Percentiles rank a stretch among this genome's conserved stretches.
These are phyloP conservation scores for Patiria pectinifera DNA, from an alignment of 53 echinoderm and acorn worm species.

Conservation along the genomic window DNA sequence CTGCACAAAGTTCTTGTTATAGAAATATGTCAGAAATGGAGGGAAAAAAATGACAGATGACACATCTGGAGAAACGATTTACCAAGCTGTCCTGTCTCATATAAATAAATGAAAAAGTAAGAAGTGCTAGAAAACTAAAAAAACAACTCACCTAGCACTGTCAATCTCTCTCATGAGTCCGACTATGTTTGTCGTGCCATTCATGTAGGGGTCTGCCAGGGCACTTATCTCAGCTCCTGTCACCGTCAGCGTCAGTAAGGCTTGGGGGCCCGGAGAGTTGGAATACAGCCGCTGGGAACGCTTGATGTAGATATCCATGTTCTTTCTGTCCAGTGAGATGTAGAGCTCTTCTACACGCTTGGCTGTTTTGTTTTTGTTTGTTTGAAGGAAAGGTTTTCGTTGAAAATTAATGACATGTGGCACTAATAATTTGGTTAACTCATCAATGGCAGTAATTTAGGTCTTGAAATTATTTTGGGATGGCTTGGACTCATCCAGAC, in stretches of 20 bases:
- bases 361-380: slow-evolving; percentile 49
- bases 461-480: no score
- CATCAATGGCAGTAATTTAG: no score
- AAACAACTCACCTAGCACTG: slow-evolving; percentile 74
- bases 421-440: no score
- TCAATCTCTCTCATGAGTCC: slow-evolving; percentile 94
- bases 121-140: neutral
- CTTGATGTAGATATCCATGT: slow-evolving; percentile 93
- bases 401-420: no score
- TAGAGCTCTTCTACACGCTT: slow-evolving; percentile 89
- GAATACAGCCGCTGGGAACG: slow-evolving; percentile 91
- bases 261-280: slow-evolving; percentile 78
- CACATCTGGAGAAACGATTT: no score
- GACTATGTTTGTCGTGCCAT: slow-evolving; percentile 88
- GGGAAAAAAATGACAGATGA: no score
- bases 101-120: neutral
- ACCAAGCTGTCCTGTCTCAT: neutral
- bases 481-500: no score
- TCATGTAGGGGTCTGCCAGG: slow-evolving; percentile 91
- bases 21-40: neutral
- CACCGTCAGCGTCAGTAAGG: slow-evolving; percentile 80
- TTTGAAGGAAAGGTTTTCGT: no score
- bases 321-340: slow-evolving; percentile 89
- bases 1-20: no score
- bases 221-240: slow-evolving; percentile 79